Percentiles rank a stretch among this genome's conserved stretches.
phyloP scores from a whole-genome alignment of 2,113 vertebrate genomes.

The Rhabdornis inornatus region DNA sequence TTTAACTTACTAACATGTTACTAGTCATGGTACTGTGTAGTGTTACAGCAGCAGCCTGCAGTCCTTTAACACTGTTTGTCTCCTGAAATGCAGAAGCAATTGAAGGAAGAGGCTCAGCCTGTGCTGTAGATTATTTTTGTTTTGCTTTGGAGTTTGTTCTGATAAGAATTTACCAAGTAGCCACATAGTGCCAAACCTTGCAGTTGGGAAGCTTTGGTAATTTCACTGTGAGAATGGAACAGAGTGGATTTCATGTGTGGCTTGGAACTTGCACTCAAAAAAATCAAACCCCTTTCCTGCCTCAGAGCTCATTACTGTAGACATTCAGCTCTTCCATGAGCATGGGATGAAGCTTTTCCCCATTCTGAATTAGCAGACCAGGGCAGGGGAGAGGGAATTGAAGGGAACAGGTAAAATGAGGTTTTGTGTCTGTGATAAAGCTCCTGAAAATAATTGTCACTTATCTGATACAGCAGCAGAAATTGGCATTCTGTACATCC shows the following conservation, averaged over 20 bases:
- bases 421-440: neutral
- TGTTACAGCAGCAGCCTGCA: neutral
- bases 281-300: neutral
- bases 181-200: neutral
- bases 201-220: neutral
- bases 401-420: neutral
- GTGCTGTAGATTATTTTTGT: neutral
- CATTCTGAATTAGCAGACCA: neutral
- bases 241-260: neutral
- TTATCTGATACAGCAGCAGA: neutral
- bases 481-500: neutral
- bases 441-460: neutral
- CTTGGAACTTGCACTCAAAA: neutral
- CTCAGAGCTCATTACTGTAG: neutral
- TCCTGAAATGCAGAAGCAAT: neutral
- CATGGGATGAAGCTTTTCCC: neutral
- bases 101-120: constrained; percentile 23
- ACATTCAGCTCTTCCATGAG: neutral
- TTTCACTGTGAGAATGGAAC: neutral
- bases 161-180: neutral
- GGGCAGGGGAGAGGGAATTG: neutral
- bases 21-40: neutral
- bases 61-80: neutral
- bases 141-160: constrained; percentile 15
- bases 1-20: neutral